A percentile compares a stretch with the other conserved stretches of the same genome.
phyloP scores from a whole-genome alignment of 1,140 invertebrate species.

The Brachionus paranguensis region DNA sequence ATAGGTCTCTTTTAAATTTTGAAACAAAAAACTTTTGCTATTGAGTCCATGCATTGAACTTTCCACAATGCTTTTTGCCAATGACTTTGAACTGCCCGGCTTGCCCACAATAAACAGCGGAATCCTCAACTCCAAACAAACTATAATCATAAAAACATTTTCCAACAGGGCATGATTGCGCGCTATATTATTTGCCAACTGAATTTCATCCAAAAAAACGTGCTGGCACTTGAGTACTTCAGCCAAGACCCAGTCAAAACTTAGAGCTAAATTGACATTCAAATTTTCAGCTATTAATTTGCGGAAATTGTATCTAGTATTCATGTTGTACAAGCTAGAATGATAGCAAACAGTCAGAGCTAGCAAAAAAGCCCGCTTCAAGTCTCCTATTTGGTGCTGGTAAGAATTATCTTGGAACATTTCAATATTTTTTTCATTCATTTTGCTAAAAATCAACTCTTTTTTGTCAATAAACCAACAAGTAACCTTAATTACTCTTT shows the following conservation, averaged over 20 bases:
- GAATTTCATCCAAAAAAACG: constrained; percentile 46
- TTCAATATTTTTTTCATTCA: neutral
- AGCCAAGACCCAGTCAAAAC: neutral
- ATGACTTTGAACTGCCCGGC: constrained; percentile 51
- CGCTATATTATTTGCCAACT: constrained; percentile 47
- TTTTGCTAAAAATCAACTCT: neutral
- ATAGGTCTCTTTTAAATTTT: constrained; percentile 45
- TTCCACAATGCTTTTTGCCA: constrained; percentile 48
- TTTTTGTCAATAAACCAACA: constrained; percentile 40
- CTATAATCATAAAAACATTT: constrained; percentile 51
- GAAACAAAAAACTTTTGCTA: constrained; percentile 44
- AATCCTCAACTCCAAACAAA: constrained; percentile 47
- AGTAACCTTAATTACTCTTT: constrained; percentile 44
- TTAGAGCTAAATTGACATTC: constrained; percentile 40
- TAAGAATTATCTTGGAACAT: neutral
- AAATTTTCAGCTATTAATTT: constrained; percentile 40
- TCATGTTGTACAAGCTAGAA: constrained; percentile 42
- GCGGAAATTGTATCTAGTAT: neutral
- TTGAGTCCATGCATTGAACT: constrained; percentile 48
- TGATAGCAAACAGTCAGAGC: constrained; percentile 49
- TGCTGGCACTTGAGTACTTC: constrained; percentile 45
- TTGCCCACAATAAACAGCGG: constrained; percentile 51
- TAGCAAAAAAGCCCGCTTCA: constrained; percentile 44
- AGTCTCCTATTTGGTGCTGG: neutral
- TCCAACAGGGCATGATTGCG: constrained; percentile 49